Percentiles rank a stretch among this genome's conserved stretches.
Conservation (phyloP, 2,888 invertebrate genomes). For the Pachycephus smyrnensis region DNA sequence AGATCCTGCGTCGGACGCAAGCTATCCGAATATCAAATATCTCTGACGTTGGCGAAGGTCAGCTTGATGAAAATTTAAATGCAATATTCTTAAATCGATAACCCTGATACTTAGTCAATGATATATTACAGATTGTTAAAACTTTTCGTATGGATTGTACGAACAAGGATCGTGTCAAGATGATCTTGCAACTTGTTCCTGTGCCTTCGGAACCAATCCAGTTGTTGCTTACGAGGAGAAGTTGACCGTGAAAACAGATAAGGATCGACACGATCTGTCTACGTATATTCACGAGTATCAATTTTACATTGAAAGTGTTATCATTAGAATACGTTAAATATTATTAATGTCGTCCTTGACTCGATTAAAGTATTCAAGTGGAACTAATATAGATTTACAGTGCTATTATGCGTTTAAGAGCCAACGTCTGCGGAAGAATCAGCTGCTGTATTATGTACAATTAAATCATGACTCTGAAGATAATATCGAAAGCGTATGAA, state of each 20-base stretch:
- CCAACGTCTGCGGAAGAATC: neutral
- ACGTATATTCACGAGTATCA: neutral
- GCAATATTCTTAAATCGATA: neutral
- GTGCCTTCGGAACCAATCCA: slow-evolving; percentile 71
- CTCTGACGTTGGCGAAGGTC: slow-evolving; percentile 76
- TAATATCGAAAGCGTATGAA: neutral
- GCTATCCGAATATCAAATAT: slow-evolving; percentile 82
- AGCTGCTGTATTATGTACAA: neutral
- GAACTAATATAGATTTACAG: neutral
- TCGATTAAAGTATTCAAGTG: neutral
- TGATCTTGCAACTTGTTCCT: slow-evolving; percentile 73
- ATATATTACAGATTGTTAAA: slow-evolving; percentile 67
- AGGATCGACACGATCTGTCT: neutral
- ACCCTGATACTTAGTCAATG: neutral
- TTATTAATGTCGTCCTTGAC: neutral
- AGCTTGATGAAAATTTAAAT: slow-evolving; percentile 1
- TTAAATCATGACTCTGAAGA: neutral
- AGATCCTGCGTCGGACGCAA: slow-evolving; percentile 87
- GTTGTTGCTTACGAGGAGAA: slow-evolving; percentile 58
- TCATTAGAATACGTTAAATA: neutral
- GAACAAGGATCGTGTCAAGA: slow-evolving; percentile 69
- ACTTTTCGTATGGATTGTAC: slow-evolving; percentile 69
- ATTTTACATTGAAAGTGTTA: neutral
- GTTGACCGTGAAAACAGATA: slow-evolving; percentile 9
- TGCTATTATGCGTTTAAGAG: neutral